Evolutionary conservation across 2,797 vertebrate genomes (phyloP), one percentile per base, ranked within the genome.

Genomic region (Thalassophryne amazonica): DNA sequence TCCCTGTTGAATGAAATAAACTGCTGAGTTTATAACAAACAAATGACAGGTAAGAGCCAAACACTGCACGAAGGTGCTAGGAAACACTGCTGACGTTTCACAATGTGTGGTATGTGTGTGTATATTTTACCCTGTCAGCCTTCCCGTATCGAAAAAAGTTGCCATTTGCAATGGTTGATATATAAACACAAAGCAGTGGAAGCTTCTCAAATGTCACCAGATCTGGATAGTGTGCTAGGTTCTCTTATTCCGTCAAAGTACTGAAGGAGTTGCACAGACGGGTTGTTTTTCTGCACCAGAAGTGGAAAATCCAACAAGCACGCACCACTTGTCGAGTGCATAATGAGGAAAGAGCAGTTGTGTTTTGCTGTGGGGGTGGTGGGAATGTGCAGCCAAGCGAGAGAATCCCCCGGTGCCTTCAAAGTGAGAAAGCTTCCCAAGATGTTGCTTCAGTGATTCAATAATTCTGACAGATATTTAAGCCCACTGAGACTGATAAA

Each of bases 221-320:
- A 64, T 62, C 68, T 79, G 56, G 51, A 77, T 46, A 36, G 13
- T 43, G 54, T 52, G 36, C 35, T 52, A 47, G 35, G 64, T 70
- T 65, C 57, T 63, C 54, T 71, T 30, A 70, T 43, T 71, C 52
- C 41, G 69, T 51, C 25, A 59, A 40, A 54, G 56, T 32, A 53
- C 17, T 53, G 18, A 56, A 65, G 35, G 25, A 47, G 53, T 19
- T 57, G 36, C 38, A 53, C 51, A 51, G 42, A 53, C 31, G 47
- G 63, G 55, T 47, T 48, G 57, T 80, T 84, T 78, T 79, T 70
- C 54, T 50, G 56, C 42, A 64, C 64, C 51, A 76, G 53, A 80
- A 73, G 66, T 78, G 81, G 83, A 89, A 86, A 86, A 59, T 73
- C 69, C 64, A 71, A 73, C 52, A 52, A 54, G 67, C 78, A 77